Base-by-base conservation (phyloP, 2,113 vertebrate genomes). In the Campylorhamphus procurvoides region DNA sequence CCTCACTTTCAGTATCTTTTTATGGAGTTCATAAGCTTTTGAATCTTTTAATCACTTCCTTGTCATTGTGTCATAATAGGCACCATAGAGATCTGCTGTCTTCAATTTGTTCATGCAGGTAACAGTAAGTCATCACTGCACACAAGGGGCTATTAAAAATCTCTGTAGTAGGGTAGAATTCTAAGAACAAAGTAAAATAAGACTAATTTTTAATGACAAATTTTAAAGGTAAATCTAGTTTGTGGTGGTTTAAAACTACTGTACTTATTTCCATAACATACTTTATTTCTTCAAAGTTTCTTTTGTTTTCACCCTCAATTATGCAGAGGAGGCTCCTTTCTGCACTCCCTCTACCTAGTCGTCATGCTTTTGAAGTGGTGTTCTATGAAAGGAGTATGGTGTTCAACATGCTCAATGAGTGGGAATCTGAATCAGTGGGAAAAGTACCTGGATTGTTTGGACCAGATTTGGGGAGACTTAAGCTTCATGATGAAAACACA, bases 281-380 rank as follows among this genome's bases (percentile, higher is more conserved):
- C 6, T 55, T 53, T 10, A 33, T 76, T 76, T 56, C 23, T 73
- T 90, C 42, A 24, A 12, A 73, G 6, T 69, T 86, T 9, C 14
- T 55, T 75, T 56, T 49, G 0, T 46, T 92, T 87, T 60, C 27
- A 69, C 3, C 8, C 8, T 58, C 33, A 55, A 6, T 4, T 13
- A 39, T 29, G 63, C 1, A 2, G 20, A 71, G 18, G 18, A 27
- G 1, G 5, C 3, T 71, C 8, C 6, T 3, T 10, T 40, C 8
- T 49, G 10, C 8, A 44, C 7, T 14, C 2, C 1, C 3, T 2
- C 4, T n/a, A 10, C 14, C 8, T 6, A 8, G 10, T n/a, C 23
- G 3, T 4, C 6, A 27, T 9, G 12, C 5, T 75, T 73, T 33
- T 64, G 17, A 84, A 40, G n/a, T 39, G 22, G 8, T 76, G 7